Percentiles rank a stretch among this genome's conserved stretches.
These are phyloP conservation scores for Mustela lutreola DNA, from an alignment of 2,113 vertebrate genomes.

Conservation along the genomic window DNA sequence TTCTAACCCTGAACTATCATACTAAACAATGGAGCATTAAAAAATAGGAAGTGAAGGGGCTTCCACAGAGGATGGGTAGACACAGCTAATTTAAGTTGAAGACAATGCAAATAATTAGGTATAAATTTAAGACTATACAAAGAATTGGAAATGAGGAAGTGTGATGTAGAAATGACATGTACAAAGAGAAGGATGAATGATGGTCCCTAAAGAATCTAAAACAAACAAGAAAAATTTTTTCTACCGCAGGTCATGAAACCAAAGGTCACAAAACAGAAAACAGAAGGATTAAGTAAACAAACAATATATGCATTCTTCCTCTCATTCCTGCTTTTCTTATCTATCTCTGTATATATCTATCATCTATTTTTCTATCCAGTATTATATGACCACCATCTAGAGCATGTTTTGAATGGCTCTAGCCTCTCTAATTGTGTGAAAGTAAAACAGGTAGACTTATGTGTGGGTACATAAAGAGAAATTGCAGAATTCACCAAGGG, in stretches of 20 bases:
- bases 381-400: neutral
- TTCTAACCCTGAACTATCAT: neutral
- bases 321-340: neutral
- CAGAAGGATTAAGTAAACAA: neutral
- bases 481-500: neutral
- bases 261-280: neutral
- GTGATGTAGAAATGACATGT: neutral
- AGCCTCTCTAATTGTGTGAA: neutral
- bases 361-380: neutral
- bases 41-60: neutral
- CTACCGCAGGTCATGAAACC: neutral
- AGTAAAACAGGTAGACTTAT: neutral
- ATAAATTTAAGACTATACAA: neutral
- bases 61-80: neutral
- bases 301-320: neutral
- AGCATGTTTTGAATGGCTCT: neutral
- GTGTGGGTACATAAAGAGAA: neutral
- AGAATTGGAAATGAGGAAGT: neutral
- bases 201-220: constrained; percentile 15
- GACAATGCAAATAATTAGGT: neutral
- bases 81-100: neutral
- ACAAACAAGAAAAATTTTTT: neutral
- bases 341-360: neutral
- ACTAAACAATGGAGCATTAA: neutral
- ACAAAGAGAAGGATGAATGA: neutral